These are phyloP conservation scores for Zygogramma bicolorata DNA, from an alignment of 2,888 invertebrate genomes.

Conservation along the genomic window DNA sequence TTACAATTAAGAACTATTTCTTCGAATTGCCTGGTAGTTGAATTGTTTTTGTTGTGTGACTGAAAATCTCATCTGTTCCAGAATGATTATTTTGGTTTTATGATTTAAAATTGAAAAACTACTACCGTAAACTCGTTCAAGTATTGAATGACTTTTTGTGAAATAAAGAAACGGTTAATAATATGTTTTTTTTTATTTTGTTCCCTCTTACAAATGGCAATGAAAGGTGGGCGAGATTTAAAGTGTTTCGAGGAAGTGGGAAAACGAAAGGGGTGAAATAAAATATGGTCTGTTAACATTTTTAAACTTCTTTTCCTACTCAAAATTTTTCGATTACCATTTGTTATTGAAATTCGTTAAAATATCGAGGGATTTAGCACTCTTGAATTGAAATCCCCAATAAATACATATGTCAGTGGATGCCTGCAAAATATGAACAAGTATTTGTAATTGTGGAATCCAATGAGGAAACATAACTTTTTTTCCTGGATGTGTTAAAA, in stretches of 20 bases:
- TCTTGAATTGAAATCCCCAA: background rate
- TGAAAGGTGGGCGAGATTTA: no score
- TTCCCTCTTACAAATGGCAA: background rate
- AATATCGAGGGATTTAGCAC: background rate
- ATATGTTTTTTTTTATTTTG: background rate
- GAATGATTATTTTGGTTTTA: slow-evolving; percentile 15
- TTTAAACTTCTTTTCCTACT: background rate
- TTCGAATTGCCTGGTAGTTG: slow-evolving; percentile 20
- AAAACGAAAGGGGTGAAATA: background rate
- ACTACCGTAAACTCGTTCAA: slow-evolving; percentile 6
- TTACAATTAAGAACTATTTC: background rate
- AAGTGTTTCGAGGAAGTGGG: no score
- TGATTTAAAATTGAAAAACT: background rate
- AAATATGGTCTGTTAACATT: background rate
- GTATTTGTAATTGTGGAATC: no score
- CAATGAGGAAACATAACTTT: no score
- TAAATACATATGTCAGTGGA: background rate
- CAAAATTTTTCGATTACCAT: background rate
- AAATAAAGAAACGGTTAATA: slow-evolving; percentile 14
- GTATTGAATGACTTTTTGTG: slow-evolving; percentile 10
- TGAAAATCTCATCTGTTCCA: background rate
- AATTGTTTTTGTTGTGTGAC: slow-evolving; percentile 2
- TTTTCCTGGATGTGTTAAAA: no score
- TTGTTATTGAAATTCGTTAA: background rate
- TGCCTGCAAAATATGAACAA: background rate